phyloP scores from a whole-genome alignment of 1,140 invertebrate species.

The Scaptodrosophila lebanonensis region DNA sequence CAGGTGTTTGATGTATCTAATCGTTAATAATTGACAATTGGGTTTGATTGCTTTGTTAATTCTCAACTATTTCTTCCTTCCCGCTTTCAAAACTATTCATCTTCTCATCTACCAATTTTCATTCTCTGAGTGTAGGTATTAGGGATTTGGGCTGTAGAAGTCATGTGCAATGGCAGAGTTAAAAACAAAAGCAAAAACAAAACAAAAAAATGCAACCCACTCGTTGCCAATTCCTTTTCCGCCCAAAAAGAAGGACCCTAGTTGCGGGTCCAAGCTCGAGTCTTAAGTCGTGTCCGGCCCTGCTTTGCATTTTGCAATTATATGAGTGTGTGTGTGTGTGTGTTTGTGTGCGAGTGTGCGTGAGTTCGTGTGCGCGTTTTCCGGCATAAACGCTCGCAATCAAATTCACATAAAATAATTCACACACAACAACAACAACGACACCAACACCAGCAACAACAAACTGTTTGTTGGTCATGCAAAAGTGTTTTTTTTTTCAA shows the following conservation, averaged over 20 bases:
- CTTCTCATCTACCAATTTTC: too few relatives aligned
- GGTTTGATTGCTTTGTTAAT: too few relatives aligned
- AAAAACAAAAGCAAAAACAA: too few relatives aligned
- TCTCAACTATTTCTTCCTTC: conserved; percentile 2
- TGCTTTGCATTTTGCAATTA: conserved; percentile 6
- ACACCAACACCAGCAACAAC: conserved; percentile 25
- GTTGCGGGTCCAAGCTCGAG: too few relatives aligned
- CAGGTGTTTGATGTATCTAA: too few relatives aligned
- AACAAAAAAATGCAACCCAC: too few relatives aligned
- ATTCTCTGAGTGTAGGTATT: too few relatives aligned
- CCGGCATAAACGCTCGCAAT: conserved; percentile 70
- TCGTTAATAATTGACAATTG: too few relatives aligned
- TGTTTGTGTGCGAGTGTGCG: conserved; percentile 30
- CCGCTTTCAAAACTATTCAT: not conserved
- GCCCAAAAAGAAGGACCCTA: conserved; percentile 28
- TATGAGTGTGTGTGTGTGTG: conserved; percentile 12
- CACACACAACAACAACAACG: conserved; percentile 44
- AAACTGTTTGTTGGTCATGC: conserved; percentile 67
- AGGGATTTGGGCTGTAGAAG: too few relatives aligned
- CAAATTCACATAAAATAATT: conserved; percentile 73
- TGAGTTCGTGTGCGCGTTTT: conserved; percentile 39
- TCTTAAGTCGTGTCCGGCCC: conserved; percentile 4
- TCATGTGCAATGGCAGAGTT: too few relatives aligned
- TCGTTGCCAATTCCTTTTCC: conserved; percentile 21
- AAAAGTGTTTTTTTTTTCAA: conserved; percentile 6